These are phyloP conservation scores for Ptyas mucosa DNA, from an alignment of 2,113 vertebrate genomes.

Conservation along the genomic window DNA sequence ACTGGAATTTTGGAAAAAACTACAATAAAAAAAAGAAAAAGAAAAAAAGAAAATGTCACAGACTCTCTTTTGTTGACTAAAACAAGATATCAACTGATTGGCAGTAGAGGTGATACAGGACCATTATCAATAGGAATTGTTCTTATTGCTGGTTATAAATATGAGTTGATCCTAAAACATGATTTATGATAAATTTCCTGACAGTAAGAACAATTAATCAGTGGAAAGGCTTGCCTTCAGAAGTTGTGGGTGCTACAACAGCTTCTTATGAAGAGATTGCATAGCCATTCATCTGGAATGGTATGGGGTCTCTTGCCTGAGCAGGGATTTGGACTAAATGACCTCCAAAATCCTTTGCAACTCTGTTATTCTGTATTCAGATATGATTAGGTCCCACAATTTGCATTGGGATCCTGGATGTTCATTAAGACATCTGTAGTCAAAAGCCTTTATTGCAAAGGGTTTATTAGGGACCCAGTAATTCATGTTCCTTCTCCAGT, in stretches of 20 bases:
- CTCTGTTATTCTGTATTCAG: not conserved
- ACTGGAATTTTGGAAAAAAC: too few relatives aligned
- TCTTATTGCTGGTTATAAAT: not conserved
- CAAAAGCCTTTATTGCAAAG: not conserved
- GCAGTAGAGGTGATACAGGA: slow-evolving; percentile 66
- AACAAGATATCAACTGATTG: slow-evolving; percentile 35
- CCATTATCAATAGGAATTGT: not conserved
- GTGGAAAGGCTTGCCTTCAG: not conserved
- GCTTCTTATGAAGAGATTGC: not conserved
- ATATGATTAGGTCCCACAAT: not conserved
- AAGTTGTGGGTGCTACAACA: not conserved
- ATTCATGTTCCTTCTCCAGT: not conserved
- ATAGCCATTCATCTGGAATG: not conserved
- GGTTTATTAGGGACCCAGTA: not conserved
- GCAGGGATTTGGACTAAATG: not conserved
- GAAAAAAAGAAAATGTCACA: slow-evolving; percentile 56
- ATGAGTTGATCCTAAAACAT: not conserved
- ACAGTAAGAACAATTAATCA: not conserved
- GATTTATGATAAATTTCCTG: not conserved
- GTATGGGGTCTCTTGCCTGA: not conserved
- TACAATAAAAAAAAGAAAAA: too few relatives aligned
- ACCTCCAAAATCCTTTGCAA: not conserved
- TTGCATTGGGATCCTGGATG: not conserved
- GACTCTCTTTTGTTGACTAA: slow-evolving; percentile 74
- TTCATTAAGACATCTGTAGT: not conserved